Evolutionary conservation across 2,113 vertebrate species (phyloP), one percentile per base, ranked within the genome.

Genomic region (Ranitomeya variabilis): DNA sequence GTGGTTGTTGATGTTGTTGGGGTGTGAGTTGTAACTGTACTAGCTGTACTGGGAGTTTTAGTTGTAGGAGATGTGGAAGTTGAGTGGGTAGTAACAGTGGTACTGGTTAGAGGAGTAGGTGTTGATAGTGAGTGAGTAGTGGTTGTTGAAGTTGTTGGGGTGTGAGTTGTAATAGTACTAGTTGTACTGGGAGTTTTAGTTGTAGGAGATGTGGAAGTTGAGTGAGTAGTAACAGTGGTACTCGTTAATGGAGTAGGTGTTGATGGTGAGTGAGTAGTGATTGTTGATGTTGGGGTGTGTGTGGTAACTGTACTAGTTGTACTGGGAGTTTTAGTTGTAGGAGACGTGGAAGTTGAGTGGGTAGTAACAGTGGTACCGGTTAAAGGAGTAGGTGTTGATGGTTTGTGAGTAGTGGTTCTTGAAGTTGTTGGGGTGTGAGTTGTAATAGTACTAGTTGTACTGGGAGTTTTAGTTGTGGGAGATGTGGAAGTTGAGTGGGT

Each of bases 211-310:
- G 64, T 67, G n/a, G 1, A n/a, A n/a, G 64, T 67, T n/a, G 64
- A 6, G 6, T 5, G 6, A 1, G 19, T n/a, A n/a, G 64, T 6
- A 15, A 11, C 4, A 19, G 76, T 0, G 9, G 14, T 0, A 4
- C 45, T 45, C 4, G 37, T 19, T 1, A 4, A 7, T n/a, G 6
- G 3, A 54, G 85, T 23, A 7, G 1, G 15, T 8, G 6, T 67
- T n/a, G 64, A 5, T 52, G 7, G 55, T 6, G 19, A 12, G 5
- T 18, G 6, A n/a, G 64, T 67, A 3, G 62, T 12, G 23, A 26
- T 51, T 12, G 62, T 21, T 19, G 26, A 31, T 31, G 26, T 31
- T 14, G 37, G 15, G 10, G 69, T 19, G 16, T 7, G 0, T 0
- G 2, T 59, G 5, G 69, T 14, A 3, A 54, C 55, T 2, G 78